Percentiles rank a stretch among this genome's conserved stretches.
Conservation (phyloP, 2,113 vertebrate species). For the Ailurus styani region DNA sequence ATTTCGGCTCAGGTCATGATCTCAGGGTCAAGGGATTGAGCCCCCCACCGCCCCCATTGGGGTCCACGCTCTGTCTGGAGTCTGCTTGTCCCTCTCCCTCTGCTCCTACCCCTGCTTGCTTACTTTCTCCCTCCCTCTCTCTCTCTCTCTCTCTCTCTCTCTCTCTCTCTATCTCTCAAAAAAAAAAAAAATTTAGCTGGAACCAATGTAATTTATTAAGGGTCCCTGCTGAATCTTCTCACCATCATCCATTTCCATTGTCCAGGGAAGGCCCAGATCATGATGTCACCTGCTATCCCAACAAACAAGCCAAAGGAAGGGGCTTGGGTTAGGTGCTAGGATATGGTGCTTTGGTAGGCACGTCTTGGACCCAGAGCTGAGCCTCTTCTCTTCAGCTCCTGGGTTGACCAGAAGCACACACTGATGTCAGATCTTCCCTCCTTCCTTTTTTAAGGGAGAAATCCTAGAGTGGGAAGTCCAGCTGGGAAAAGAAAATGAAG, state of each 20-base stretch:
- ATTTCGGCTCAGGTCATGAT: not conserved
- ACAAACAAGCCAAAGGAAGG: not conserved
- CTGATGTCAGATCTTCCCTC: not conserved
- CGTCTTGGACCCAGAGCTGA: not conserved
- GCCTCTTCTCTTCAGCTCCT: not conserved
- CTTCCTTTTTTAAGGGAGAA: not conserved
- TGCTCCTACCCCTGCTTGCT: no score
- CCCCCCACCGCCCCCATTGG: accelerated
- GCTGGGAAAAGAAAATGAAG: not conserved
- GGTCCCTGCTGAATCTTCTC: not conserved
- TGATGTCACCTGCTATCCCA: not conserved
- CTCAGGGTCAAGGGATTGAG: not conserved
- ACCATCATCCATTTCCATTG: not conserved
- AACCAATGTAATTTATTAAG: not conserved
- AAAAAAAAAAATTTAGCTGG: not conserved
- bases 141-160: not conserved
- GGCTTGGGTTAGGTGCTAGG: not conserved
- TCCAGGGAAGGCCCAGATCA: not conserved
- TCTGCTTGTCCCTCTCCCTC: not conserved
- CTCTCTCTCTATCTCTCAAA: not conserved
- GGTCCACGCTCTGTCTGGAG: not conserved
- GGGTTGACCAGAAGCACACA: not conserved
- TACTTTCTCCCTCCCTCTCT: not conserved
- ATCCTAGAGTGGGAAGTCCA: not conserved
- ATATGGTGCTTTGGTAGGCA: not conserved